Evolutionary conservation across 2,113 vertebrate species (phyloP).

Genomic region (Cyanoramphus novaezelandiae): DNA sequence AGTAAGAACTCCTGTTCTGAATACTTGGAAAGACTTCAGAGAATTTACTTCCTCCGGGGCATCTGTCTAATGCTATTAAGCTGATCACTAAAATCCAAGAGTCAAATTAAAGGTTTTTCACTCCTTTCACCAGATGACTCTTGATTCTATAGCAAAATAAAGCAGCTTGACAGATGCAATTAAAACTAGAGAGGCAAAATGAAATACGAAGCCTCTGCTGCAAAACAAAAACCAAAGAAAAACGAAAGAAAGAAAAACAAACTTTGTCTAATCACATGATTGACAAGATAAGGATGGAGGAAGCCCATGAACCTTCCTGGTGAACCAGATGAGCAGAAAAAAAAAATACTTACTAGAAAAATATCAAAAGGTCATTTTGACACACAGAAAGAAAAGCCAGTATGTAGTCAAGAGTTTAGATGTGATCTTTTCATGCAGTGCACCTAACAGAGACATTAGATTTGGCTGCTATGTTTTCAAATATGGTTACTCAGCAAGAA

Average conservation of each 20-base stretch:
- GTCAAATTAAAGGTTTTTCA: neutral
- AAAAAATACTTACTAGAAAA: slow-evolving; percentile 9
- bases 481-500: neutral
- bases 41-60: neutral
- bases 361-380: slow-evolving; percentile 20
- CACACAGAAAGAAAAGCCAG: neutral
- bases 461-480: slow-evolving; percentile 8
- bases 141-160: slow-evolving; percentile 32
- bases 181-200: slow-evolving; percentile 32
- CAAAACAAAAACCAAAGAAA: neutral
- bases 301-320: slow-evolving; percentile 65
- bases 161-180: slow-evolving; percentile 17
- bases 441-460: neutral
- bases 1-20: neutral
- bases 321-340: slow-evolving; percentile 72
- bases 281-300: slow-evolving; percentile 47
- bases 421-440: neutral
- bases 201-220: slow-evolving; percentile 15
- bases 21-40: neutral
- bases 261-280: neutral
- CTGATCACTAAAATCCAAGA: neutral
- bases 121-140: neutral
- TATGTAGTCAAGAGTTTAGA: neutral
- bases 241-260: neutral
- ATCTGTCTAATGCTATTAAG: neutral